Evolutionary conservation across 2,888 invertebrate genomes (phyloP).

Genomic region (Orthosia gracilis): DNA sequence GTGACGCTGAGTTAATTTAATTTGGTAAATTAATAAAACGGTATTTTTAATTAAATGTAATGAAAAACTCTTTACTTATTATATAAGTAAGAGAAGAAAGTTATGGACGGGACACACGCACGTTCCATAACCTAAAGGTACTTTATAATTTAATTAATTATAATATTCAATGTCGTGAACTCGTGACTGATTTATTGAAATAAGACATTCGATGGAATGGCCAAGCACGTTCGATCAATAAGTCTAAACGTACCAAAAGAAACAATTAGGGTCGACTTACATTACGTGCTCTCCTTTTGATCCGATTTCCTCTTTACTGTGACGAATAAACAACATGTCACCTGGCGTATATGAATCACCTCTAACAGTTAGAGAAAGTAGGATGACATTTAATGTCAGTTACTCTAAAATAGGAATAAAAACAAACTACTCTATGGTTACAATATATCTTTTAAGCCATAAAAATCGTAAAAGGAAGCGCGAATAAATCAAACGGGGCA

Average conservation of each 20-base stretch:
- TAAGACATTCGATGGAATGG: slow-evolving; percentile 46
- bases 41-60: background rate
- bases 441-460: slow-evolving; percentile 59
- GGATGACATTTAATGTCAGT: slow-evolving; percentile 37
- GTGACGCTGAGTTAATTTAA: slow-evolving; percentile 39
- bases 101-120: background rate
- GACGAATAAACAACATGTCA: slow-evolving; percentile 53
- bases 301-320: slow-evolving; percentile 27
- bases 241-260: slow-evolving; percentile 23
- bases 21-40: slow-evolving; percentile 1
- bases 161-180: slow-evolving; percentile 41
- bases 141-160: slow-evolving; percentile 18
- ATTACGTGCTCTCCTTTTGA: slow-evolving; percentile 32
- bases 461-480: slow-evolving; percentile 65
- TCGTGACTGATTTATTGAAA: slow-evolving; percentile 51
- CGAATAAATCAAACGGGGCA: slow-evolving; percentile 72
- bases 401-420: slow-evolving; percentile 52
- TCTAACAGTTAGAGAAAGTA: slow-evolving; percentile 55
- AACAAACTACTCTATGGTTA: slow-evolving; percentile 51
- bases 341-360: slow-evolving; percentile 40
- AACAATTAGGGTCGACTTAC: slow-evolving; percentile 11
- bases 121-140: background rate
- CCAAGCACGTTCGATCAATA: slow-evolving; percentile 49
- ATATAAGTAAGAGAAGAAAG: background rate
- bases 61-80: background rate